Base-by-base conservation (phyloP, 1,140 invertebrate genomes). In the Lordiphosa collinella region DNA sequence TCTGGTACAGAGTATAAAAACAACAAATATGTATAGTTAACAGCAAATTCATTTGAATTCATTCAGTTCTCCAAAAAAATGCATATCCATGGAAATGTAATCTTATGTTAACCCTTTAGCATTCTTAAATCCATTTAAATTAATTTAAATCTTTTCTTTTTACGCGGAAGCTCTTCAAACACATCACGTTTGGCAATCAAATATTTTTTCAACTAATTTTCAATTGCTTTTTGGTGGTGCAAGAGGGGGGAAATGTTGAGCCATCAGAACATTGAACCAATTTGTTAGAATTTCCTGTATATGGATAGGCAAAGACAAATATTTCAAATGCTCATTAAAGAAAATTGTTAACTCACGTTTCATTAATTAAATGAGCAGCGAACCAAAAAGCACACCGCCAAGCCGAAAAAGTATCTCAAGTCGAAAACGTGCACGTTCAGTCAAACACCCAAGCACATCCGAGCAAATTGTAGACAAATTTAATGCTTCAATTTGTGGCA, bases 301-400 rank as follows among this genome's bases (percentile, higher is more conserved):
- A 41, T 80, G 61, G 62, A 72, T 66, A 38, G 56, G 18, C 18
- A 22, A 22, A 22, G 44, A 41, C 40, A 67, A 51, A 46, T 66
- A 70, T 71, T 66, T 57, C 61, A 47, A 67, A 61, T 64, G 76
- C 66, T 82, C 58, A 72, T 82, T 76, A 72, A 52, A 37, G 57
- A 84, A 84, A 43, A 73, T 50, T 84, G 78, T 84, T 78, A 61
- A 84, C 59, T 84, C 78, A 84, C 78, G 78, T 70, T 84, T 72
- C 60, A 25, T 53, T 79, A 84, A 84, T 84, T 78, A 84, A 55
- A 32, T 41, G 14, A 22, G 62, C 46, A 59, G 25, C 36, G 31
- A 14, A 44, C 18, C 18, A 22, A 22, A 22, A 22, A 22, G 18
- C 18, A 22, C 48, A 22, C 48, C 48, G 48, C 32, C 60, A 65